Conservation (phyloP, 2,888 invertebrate species). For the Andrena chrysosceles region DNA sequence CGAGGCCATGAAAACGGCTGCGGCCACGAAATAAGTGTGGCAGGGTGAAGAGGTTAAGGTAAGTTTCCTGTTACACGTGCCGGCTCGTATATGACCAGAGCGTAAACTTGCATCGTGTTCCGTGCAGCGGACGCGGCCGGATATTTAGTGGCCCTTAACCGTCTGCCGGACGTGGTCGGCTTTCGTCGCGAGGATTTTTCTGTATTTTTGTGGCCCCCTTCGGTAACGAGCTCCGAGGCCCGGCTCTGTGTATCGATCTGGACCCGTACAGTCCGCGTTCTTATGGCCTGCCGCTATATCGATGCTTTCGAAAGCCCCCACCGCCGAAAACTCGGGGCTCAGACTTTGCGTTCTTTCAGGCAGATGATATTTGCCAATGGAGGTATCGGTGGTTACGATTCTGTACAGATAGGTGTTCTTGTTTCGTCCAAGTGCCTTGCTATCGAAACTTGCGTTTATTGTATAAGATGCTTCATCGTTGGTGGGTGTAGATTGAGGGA, state of each 20-base stretch:
- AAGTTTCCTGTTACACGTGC: conserved; percentile 68
- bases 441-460: too few species aligned
- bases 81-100: conserved; percentile 56
- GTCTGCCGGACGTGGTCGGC: conserved; percentile 46
- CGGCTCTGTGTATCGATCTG: conserved; percentile 35
- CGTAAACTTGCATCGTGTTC: conserved; percentile 68
- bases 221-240: conserved; percentile 49
- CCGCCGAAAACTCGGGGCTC: background rate
- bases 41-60: conserved; percentile 69
- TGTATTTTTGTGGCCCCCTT: conserved; percentile 47
- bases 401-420: too few species aligned
- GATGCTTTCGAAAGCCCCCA: background rate
- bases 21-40: conserved; percentile 68
- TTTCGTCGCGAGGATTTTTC: conserved; percentile 56
- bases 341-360: too few species aligned
- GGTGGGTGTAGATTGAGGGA: too few species aligned
- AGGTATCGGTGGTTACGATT: too few species aligned
- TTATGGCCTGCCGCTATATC: conserved; percentile 3
- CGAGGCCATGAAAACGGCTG: conserved; percentile 61
- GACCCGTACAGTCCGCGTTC: conserved; percentile 27
- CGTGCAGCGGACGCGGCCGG: conserved; percentile 56
- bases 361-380: too few species aligned
- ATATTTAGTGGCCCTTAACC: conserved; percentile 58
- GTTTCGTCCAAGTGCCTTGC: too few species aligned
- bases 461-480: too few species aligned